Evolutionary conservation across 2,113 vertebrate genomes (phyloP).

Genomic region (Trochalopteron elliotii): DNA sequence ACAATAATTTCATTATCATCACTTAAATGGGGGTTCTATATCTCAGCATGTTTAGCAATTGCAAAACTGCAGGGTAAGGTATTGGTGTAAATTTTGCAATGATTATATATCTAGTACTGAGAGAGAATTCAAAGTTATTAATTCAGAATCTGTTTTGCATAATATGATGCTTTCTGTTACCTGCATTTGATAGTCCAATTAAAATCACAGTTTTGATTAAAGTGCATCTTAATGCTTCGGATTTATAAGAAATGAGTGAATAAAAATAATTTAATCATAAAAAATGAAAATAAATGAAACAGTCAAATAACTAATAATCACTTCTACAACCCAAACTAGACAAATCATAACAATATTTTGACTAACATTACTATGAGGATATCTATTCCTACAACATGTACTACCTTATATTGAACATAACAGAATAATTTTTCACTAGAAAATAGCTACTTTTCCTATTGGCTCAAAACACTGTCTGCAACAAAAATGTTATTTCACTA

Average conservation of each 20-base stretch:
- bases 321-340: neutral
- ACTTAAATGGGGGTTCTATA: neutral
- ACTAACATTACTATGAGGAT: neutral
- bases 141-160: neutral
- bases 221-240: neutral
- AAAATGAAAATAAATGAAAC: neutral
- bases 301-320: neutral
- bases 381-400: neutral
- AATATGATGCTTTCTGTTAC: neutral
- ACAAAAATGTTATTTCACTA: neutral
- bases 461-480: neutral
- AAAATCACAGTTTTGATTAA: neutral
- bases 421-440: neutral
- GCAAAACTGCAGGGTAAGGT: neutral
- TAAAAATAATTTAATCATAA: neutral
- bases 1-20: neutral
- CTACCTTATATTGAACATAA: neutral
- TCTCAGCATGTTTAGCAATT: neutral
- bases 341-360: neutral
- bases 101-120: neutral
- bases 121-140: neutral
- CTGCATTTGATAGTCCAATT: neutral
- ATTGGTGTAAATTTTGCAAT: neutral
- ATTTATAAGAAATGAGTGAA: neutral
- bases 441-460: neutral